Conservation (phyloP, 2,888 invertebrate genomes). For the Andrena camellia region DNA sequence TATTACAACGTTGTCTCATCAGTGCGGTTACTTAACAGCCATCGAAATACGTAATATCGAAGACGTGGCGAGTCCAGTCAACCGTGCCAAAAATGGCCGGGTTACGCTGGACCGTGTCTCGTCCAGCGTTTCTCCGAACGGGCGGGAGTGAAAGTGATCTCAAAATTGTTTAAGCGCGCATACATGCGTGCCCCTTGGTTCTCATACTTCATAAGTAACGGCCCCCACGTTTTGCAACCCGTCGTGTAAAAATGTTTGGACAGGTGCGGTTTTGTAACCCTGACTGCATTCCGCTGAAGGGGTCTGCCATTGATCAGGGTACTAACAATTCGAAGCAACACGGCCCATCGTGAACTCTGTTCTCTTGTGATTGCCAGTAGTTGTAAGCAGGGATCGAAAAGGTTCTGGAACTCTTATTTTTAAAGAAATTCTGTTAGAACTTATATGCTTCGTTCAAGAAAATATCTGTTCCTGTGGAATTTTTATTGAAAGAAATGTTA, state of each 20-base stretch:
- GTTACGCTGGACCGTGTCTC: slow-evolving; percentile 47
- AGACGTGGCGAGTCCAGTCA: slow-evolving; percentile 23
- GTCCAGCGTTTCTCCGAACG: slow-evolving; percentile 70
- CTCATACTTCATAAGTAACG: slow-evolving; percentile 37
- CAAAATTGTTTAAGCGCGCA: slow-evolving; percentile 74
- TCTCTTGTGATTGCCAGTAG: neutral
- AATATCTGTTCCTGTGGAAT: neutral
- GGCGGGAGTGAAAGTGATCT: slow-evolving; percentile 83
- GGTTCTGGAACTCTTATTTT: neutral
- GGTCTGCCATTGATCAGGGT: slow-evolving; percentile 31
- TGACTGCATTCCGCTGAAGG: slow-evolving; percentile 63
- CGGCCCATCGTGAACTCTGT: neutral
- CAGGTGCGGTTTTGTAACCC: slow-evolving; percentile 75
- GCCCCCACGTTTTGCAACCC: slow-evolving; percentile 70
- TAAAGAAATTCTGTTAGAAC: no score
- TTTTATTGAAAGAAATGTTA: neutral
- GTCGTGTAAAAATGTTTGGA: slow-evolving; percentile 71
- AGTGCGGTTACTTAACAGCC: slow-evolving; percentile 55
- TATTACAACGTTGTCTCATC: slow-evolving; percentile 48
- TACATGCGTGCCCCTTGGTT: neutral
- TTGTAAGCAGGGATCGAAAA: neutral
- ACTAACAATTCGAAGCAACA: neutral
- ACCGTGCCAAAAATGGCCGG: slow-evolving; percentile 44
- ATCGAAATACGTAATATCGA: slow-evolving; percentile 51
- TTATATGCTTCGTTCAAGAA: no score